phyloP scores from a whole-genome alignment of 2,797 vertebrate species.

The Hydrophis major region DNA sequence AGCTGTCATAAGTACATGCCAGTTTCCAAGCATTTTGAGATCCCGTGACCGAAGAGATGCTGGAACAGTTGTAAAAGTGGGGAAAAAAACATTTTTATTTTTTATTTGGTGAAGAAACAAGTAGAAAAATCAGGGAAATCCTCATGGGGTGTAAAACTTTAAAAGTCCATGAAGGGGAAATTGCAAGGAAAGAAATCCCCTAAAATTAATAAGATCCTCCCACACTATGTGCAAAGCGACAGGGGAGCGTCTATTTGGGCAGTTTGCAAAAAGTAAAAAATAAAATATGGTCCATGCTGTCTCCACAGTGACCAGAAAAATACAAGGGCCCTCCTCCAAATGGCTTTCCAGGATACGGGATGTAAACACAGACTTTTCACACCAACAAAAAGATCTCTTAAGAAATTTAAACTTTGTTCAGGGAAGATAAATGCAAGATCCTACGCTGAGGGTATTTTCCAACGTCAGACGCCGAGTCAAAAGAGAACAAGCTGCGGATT shows the following conservation, averaged over 20 bases:
- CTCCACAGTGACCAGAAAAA: not conserved
- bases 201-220: not conserved
- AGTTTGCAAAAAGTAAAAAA: not conserved
- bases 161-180: not conserved
- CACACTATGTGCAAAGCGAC: not conserved
- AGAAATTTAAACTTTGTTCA: not conserved
- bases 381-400: not conserved
- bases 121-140: not conserved
- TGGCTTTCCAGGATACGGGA: not conserved
- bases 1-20: not conserved
- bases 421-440: not conserved
- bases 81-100: no score
- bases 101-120: not conserved
- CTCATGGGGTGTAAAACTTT: not conserved
- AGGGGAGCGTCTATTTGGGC: conserved; percentile 18
- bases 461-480: not conserved
- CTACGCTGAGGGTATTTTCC: not conserved
- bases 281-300: not conserved
- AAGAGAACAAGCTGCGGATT: not conserved
- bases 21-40: not conserved
- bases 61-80: no score
- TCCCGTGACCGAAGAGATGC: no score
- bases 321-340: not conserved
- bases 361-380: not conserved
- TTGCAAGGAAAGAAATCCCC: not conserved